phyloP scores from a whole-genome alignment of 2,113 vertebrate genomes.

The Syngnathus typhle region DNA sequence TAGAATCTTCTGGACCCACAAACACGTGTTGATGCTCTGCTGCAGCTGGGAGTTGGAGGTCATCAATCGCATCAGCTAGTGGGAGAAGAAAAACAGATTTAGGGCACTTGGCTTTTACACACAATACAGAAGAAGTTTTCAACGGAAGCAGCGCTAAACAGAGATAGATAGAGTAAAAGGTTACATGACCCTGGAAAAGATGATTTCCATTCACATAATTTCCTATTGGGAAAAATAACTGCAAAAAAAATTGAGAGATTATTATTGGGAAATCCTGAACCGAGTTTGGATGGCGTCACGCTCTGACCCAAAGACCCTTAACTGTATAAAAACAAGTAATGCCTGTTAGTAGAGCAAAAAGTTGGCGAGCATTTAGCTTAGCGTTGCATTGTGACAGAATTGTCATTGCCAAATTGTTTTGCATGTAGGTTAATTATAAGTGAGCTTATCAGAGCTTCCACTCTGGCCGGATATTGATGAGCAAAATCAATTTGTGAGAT shows the following conservation, averaged over 20 bases:
- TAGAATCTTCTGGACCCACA: conserved; percentile 88
- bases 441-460: not conserved
- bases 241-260: no score
- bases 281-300: not conserved
- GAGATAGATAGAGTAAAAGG: no score
- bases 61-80: conserved; percentile 79
- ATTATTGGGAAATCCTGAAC: no score
- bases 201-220: no score
- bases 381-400: no score
- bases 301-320: not conserved
- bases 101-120: not conserved
- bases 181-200: no score
- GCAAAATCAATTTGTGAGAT: conserved; percentile 1
- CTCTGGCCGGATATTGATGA: not conserved
- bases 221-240: no score
- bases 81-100: conserved; percentile 13
- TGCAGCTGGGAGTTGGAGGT: conserved; percentile 79
- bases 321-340: not conserved
- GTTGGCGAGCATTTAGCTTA: not conserved
- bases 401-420: not conserved
- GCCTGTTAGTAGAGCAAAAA: not conserved
- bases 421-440: not conserved
- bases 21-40: conserved; percentile 79
- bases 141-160: no score
- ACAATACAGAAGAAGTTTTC: no score